phyloP scores from a whole-genome alignment of 2,113 vertebrate species.

The Cryptotis parvus region DNA sequence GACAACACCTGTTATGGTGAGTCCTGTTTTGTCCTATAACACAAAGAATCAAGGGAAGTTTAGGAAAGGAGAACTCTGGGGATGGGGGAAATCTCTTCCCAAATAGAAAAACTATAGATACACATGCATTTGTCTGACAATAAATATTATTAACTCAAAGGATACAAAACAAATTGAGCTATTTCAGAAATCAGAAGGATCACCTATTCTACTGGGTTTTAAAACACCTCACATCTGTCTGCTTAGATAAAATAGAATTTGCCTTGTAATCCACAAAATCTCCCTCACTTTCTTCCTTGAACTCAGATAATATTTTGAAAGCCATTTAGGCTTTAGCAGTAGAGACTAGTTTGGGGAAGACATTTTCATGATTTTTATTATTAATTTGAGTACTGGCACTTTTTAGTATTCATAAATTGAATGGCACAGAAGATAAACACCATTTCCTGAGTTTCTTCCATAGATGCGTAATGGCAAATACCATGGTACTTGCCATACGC shows the following conservation, averaged over 20 bases:
- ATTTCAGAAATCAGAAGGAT: neutral
- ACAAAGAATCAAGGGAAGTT: neutral
- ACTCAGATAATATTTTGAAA: no score
- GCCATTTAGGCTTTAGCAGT: neutral
- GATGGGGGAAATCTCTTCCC: neutral
- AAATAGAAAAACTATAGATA: neutral
- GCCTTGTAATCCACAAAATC: neutral
- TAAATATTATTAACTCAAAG: slow-evolving; percentile 13
- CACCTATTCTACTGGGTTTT: neutral
- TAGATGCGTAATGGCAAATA: no score
- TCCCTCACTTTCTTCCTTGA: neutral
- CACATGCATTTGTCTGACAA: neutral
- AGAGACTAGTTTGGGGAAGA: neutral
- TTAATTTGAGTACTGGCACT: neutral
- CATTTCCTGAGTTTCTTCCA: neutral
- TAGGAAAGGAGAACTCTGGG: neutral
- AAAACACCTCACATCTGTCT: neutral
- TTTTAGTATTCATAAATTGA: neutral
- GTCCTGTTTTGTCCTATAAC: slow-evolving; percentile 69
- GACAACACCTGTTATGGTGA: slow-evolving; percentile 96
- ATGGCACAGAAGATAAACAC: neutral
- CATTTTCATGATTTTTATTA: neutral
- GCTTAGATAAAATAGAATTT: neutral
- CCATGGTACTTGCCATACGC: no score
- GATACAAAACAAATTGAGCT: neutral